Percentiles rank a stretch among this genome's conserved stretches.
These are phyloP conservation scores for Gasterosteus aculeatus DNA, from an alignment of 2,113 vertebrate genomes.

Conservation along the genomic window DNA sequence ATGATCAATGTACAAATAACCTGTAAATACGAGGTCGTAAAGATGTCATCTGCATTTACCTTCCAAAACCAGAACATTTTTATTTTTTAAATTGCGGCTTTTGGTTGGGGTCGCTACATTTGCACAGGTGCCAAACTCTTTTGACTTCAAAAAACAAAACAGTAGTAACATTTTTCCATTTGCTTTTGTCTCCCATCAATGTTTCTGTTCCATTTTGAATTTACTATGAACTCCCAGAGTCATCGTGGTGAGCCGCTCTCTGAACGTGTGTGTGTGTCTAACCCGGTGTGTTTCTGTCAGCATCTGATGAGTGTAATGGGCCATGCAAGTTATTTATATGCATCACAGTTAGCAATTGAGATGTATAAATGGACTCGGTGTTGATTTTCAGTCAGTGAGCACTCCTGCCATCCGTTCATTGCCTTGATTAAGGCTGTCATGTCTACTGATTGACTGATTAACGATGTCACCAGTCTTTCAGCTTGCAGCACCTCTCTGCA, in stretches of 20 bases:
- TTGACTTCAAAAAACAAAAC: neutral
- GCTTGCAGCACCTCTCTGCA: conserved; percentile 24
- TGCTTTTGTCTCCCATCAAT: conserved; percentile 58
- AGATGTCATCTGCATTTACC: neutral
- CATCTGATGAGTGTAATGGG: conserved; percentile 65
- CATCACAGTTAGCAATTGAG: conserved; percentile 60
- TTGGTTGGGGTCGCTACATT: neutral
- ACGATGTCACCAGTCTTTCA: conserved; percentile 45
- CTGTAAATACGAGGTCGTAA: neutral
- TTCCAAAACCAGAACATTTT: neutral
- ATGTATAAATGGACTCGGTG: conserved; percentile 61
- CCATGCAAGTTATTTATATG: conserved; percentile 70
- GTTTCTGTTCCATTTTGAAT: conserved; percentile 65
- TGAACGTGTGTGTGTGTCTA: neutral
- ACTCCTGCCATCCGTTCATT: conserved; percentile 46
- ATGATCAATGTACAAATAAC: neutral
- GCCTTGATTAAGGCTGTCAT: conserved; percentile 67
- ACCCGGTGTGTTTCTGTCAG: conserved; percentile 49
- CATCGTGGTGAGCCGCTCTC: conserved; percentile 13
- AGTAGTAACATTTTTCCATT: conserved; percentile 41
- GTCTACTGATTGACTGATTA: conserved; percentile 68
- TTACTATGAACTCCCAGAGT: conserved; percentile 48
- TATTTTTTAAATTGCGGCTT: neutral
- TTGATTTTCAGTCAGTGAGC: conserved; percentile 57
- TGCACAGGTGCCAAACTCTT: neutral